Base-by-base conservation (phyloP, 2,888 invertebrate species). In the Carpatolechia fugitivella region DNA sequence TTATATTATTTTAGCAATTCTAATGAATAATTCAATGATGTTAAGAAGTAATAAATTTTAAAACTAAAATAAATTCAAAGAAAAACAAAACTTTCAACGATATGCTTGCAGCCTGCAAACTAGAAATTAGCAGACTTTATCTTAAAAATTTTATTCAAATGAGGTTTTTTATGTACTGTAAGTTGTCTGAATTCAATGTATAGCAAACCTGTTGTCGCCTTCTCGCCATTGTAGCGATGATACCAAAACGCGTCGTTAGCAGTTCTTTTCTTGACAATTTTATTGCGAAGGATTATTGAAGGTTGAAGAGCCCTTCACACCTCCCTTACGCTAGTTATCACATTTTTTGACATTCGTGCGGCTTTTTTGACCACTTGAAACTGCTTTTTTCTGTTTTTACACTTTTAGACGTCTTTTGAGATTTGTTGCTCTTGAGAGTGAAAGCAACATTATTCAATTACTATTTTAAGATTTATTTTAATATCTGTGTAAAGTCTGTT, bases 281-380 rank as follows among this genome's bases (percentile, higher is more conserved):
- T 85, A 86, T 86, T 85, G 81, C 72, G 69, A 66, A 62, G 60
- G 74, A 74, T 78, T 84, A 82, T 85, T 85, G 82, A 76, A 74
- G 70, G 72, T 68, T 73, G 54, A 57, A 88, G 84, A 58, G 73
- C 79, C 66, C 85, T 85, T 74, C 68, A 61, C 79, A 74, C 76
- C 73, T 82, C 80, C 82, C 82, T 84, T 67, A 77, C 84, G 82
- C 85, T 85, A 88, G 87, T 89, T 88, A 88, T 82, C 82, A 79
- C 80, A 76, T 80, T 82, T 82, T 83, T 78, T 83, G 82, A 82
- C 80, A 78, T 78, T 79, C 74, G 78, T 74, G 75, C 72, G 79
- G 74, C 76, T 80, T 85, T 41, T 82, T 78, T 75, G 63, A 63
- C 44, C 41, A 52, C 52, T 54, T 47, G 30, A 48, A 35, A 7